phyloP scores from a whole-genome alignment of 2,888 invertebrate genomes.

The Xestia xanthographa region DNA sequence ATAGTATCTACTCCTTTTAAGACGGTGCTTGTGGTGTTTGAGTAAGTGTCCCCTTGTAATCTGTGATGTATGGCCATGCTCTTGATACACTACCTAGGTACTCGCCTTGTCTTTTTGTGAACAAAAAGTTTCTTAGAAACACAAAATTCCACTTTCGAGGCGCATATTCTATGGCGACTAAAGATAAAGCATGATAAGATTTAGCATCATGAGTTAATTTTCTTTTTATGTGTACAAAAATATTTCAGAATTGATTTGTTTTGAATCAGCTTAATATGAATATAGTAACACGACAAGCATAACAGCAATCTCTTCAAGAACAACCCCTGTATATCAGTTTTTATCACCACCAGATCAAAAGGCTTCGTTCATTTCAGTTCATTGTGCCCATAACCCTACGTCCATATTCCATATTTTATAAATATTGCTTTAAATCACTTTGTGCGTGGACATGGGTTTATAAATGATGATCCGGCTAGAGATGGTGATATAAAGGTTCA shows the following conservation, averaged over 20 bases:
- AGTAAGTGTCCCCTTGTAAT: slow-evolving; percentile 74
- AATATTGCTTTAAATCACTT: slow-evolving; percentile 72
- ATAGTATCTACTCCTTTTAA: slow-evolving; percentile 70
- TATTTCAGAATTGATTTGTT: neutral
- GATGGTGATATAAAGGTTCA: slow-evolving; percentile 83
- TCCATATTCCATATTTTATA: slow-evolving; percentile 67
- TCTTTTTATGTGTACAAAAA: neutral
- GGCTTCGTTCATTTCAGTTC: slow-evolving; percentile 39
- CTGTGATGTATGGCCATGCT: slow-evolving; percentile 73
- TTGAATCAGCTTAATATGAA: neutral
- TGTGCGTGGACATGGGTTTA: slow-evolving; percentile 72
- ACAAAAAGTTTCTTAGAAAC: slow-evolving; percentile 54
- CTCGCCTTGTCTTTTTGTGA: slow-evolving; percentile 48
- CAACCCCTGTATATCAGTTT: slow-evolving; percentile 42
- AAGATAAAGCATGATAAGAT: slow-evolving; percentile 17
- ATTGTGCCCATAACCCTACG: slow-evolving; percentile 60
- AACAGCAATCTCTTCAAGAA: slow-evolving; percentile 13
- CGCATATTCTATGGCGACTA: slow-evolving; percentile 13
- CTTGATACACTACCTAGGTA: slow-evolving; percentile 65
- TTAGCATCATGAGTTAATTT: slow-evolving; percentile 2
- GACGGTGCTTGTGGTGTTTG: slow-evolving; percentile 70
- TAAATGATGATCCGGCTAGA: slow-evolving; percentile 79
- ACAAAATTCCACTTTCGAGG: slow-evolving; percentile 51
- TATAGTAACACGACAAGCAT: no score
- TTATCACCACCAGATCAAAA: slow-evolving; percentile 39